Evolutionary conservation across 2,113 vertebrate genomes (phyloP), one percentile per base, ranked within the genome.

Genomic region (Tetrao urogallus): DNA sequence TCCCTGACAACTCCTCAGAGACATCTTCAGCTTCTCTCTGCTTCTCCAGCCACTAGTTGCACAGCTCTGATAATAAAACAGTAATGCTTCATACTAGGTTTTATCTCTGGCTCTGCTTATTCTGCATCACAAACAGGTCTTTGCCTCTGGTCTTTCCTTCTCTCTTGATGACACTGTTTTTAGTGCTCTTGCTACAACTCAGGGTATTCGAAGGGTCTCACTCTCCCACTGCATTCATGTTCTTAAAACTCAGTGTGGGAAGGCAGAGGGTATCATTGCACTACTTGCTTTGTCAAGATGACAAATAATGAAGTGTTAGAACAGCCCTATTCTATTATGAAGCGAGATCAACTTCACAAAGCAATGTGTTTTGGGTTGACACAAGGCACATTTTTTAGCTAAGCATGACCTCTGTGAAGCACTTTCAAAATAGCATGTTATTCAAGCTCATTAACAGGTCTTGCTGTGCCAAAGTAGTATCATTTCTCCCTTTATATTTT

Each of bases 381-480:
- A 30, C 16, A 30, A 82, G 28, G 56, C 38, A 30, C 32, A 32
- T n/a, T 56, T 76, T 61, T 88, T 75, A 84, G 30, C 11, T 6
- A 52, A 88, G 28, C 63, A 36, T 56, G 42, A 71, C 34, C 61
- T 32, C 19, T 11, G 10, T 64, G 45, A 66, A 85, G 8, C 60
- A 64, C 72, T 86, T 89, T 36, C 52, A 74, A 72, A 93, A 81
- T 43, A 86, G 20, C 56, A 80, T 30, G 25, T 80, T n/a, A 10
- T 83, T 94, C 57, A 78, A 56, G 20, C 69, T 94, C 28, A 57
- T 86, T 93, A 91, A 5, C 52, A 65, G 81, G 27, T 86, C 89
- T 84, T 32, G 0, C 75, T 61, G 65, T 86, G 47, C 43, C 52
- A 83, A 61, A 34, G 47, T 42, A 65, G 32, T 79, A 57, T 67